These are phyloP conservation scores for Lytechinus pictus DNA, from an alignment of 35 echinoderm and acorn worm genomes.

Conservation along the genomic window DNA sequence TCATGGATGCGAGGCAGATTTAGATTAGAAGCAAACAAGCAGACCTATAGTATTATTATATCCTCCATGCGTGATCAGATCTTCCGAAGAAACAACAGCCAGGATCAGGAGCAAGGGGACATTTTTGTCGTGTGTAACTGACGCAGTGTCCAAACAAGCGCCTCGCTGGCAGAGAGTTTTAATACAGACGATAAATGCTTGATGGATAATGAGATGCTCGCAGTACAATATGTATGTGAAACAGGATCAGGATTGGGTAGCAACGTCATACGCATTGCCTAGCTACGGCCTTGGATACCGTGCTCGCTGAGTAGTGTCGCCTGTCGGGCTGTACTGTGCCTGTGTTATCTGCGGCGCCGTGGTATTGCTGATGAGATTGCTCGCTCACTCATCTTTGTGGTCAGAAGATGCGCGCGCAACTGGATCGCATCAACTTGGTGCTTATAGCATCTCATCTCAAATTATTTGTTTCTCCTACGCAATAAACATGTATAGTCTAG, in stretches of 20 bases:
- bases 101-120: not conserved
- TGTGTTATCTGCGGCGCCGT: not conserved
- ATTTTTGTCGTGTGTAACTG: not conserved
- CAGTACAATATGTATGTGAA: not conserved
- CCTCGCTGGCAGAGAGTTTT: not conserved
- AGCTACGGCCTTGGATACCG: not conserved
- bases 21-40: not conserved
- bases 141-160: not conserved
- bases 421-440: not conserved
- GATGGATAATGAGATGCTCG: not conserved
- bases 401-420: not conserved
- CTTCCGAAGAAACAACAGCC: not conserved
- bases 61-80: not conserved
- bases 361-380: not conserved
- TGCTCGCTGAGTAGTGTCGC: not conserved
- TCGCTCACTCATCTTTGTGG: not conserved
- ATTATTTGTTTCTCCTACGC: no score
- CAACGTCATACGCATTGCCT: constrained; percentile 1
- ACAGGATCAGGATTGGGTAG: not conserved
- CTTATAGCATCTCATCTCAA: no score
- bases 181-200: not conserved
- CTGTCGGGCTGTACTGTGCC: not conserved
- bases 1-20: no score
- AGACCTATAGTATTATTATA: not conserved
- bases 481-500: no score